Conservation (phyloP, 2,888 invertebrate species). For the Dicycla oo region DNA sequence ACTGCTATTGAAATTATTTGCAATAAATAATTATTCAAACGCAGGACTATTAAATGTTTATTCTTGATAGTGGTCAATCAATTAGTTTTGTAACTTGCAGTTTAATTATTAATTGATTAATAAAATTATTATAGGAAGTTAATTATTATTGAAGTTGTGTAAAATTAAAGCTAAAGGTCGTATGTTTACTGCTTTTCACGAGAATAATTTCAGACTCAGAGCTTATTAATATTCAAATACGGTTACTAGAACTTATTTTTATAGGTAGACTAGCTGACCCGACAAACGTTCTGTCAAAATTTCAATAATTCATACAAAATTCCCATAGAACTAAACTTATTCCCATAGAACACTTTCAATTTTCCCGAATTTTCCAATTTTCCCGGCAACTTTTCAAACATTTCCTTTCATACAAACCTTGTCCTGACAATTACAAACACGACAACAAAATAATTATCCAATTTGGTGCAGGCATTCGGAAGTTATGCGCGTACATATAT, state of each 20-base stretch:
- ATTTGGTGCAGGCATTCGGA: no score
- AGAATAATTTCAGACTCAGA: constrained; percentile 2
- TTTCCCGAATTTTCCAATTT: no score
- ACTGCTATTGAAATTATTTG: constrained; percentile 10
- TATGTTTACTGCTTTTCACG: background rate
- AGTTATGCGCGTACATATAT: no score
- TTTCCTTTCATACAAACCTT: no score
- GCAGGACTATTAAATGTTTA: constrained; percentile 13
- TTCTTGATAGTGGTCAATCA: constrained; percentile 44
- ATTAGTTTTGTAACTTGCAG: constrained; percentile 32
- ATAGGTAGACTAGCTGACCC: no score
- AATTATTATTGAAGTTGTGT: background rate
- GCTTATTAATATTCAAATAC: constrained; percentile 5
- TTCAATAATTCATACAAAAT: no score
- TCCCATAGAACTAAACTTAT: no score
- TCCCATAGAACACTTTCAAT: no score
- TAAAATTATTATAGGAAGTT: constrained; percentile 12
- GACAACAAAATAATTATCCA: no score
- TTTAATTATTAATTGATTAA: constrained; percentile 30
- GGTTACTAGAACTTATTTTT: constrained; percentile 18
- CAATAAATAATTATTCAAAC: constrained; percentile 21
- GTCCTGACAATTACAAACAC: no score
- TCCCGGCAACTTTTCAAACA: no score
- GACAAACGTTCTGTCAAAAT: no score
- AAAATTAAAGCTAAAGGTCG: background rate